A percentile compares a stretch with the other conserved stretches of the same genome.
These are phyloP conservation scores for Protosalanx chinensis DNA, from an alignment of 2,797 vertebrate species.

Conservation along the genomic window DNA sequence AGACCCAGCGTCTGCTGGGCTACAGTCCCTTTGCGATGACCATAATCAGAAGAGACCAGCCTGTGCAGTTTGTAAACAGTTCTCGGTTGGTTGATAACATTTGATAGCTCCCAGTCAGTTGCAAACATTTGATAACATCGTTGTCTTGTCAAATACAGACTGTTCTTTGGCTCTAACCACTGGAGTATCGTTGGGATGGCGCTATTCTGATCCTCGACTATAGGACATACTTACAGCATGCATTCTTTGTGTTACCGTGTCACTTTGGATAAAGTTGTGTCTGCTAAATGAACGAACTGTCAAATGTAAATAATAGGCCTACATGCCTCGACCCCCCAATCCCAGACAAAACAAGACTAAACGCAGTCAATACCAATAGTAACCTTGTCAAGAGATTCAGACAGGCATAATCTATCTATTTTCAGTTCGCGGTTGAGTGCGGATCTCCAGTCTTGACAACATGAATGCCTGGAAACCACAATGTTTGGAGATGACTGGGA, in stretches of 20 bases:
- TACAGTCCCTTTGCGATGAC: constrained; percentile 24
- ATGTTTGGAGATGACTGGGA: constrained; percentile 22
- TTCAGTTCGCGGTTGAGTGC: neutral
- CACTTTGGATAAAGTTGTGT: no score
- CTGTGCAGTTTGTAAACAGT: constrained; percentile 25
- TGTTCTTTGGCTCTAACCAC: no score
- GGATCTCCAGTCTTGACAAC: neutral
- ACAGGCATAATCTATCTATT: neutral
- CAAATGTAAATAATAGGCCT: constrained; percentile 10
- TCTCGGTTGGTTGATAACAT: constrained; percentile 26
- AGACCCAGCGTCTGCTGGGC: constrained; percentile 8
- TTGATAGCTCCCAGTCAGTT: neutral
- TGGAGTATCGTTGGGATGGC: no score
- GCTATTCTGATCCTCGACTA: no score
- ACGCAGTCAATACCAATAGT: neutral
- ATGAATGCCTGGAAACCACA: neutral
- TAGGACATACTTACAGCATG: no score
- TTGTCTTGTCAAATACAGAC: no score
- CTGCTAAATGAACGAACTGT: no score
- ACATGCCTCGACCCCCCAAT: constrained; percentile 14
- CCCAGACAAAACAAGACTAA: constrained; percentile 11
- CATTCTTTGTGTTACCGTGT: no score
- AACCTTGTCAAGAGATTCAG: neutral
- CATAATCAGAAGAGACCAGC: constrained; percentile 36
- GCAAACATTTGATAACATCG: no score